phyloP scores from a whole-genome alignment of 1,140 invertebrate genomes.

The Temnothorax nylanderi region DNA sequence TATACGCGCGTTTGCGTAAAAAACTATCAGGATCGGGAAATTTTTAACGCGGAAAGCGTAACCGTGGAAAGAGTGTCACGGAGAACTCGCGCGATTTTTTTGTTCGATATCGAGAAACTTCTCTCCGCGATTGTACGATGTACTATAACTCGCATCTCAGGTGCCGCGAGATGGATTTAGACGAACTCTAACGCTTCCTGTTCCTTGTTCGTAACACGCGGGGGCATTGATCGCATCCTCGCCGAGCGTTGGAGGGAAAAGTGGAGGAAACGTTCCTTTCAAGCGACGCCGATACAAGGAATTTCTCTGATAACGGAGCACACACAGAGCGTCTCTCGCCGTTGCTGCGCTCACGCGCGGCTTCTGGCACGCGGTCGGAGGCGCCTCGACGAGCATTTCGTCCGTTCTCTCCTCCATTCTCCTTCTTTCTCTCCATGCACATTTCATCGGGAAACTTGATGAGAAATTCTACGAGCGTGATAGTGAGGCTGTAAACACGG shows the following conservation, averaged over 20 bases:
- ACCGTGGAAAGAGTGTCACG: not conserved
- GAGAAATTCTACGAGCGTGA: conserved; percentile 45
- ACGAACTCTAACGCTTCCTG: conserved; percentile 28
- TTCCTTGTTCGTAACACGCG: conserved; percentile 36
- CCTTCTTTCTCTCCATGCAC: not conserved
- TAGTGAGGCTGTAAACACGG: not conserved
- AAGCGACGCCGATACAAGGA: not conserved
- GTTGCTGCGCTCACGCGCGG: not conserved
- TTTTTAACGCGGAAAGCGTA: conserved; percentile 3
- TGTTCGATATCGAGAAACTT: conserved; percentile 8
- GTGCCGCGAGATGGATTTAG: conserved; percentile 24
- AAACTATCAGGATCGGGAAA: not conserved
- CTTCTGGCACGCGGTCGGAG: too few species aligned
- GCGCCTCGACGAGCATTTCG: not conserved
- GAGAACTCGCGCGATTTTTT: not conserved
- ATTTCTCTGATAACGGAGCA: conserved; percentile 10
- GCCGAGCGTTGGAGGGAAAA: conserved; percentile 7
- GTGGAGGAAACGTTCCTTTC: conserved; percentile 21
- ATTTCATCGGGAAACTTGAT: conserved; percentile 33
- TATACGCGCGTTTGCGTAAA: not conserved
- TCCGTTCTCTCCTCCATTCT: not conserved
- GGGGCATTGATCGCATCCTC: conserved; percentile 40
- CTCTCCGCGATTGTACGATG: not conserved
- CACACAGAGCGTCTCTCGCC: not conserved
- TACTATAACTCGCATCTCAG: not conserved